Conservation (phyloP, 1,140 invertebrate genomes). For the Paraescarpia echinospica region DNA sequence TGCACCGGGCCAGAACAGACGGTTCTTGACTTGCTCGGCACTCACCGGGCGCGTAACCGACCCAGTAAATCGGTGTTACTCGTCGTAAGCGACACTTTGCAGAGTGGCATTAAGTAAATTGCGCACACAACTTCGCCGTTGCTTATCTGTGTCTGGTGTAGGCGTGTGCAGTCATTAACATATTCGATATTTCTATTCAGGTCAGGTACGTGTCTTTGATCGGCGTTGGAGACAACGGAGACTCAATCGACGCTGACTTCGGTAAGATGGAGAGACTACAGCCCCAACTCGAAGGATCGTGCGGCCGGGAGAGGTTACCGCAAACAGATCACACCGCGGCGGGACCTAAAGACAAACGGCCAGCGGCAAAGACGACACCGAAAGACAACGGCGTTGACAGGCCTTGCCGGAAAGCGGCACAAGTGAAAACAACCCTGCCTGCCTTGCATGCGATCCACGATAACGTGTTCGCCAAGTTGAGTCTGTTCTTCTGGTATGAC, state of each 20-base stretch:
- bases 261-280: neutral
- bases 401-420: neutral
- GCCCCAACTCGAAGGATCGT: neutral
- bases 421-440: neutral
- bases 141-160: neutral
- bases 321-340: neutral
- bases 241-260: neutral
- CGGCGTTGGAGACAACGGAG: neutral
- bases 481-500: neutral
- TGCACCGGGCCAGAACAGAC: neutral
- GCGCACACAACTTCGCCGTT: neutral
- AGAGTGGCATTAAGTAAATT: neutral
- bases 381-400: neutral
- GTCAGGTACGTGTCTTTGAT: neutral
- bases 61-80: neutral
- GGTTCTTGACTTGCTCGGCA: too few species aligned
- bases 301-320: neutral
- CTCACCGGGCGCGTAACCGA: neutral
- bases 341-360: neutral
- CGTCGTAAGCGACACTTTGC: neutral
- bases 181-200: neutral
- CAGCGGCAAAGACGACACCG: neutral
- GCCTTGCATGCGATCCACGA: neutral
- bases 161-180: neutral
- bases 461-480: neutral